Evolutionary conservation across 2,888 invertebrate genomes (phyloP).

Genomic region (Melipona bicolor): DNA sequence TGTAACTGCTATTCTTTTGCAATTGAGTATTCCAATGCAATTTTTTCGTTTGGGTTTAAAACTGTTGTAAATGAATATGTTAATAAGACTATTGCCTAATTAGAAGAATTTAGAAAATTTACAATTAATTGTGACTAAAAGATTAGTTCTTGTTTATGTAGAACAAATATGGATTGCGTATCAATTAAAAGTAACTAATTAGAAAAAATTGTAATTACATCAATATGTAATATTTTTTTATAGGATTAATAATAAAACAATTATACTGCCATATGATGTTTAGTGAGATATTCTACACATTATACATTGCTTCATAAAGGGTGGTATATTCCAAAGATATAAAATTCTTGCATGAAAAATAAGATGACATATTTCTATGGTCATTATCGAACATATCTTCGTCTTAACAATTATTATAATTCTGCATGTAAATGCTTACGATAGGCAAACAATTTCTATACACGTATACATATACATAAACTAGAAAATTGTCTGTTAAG

Average conservation of each 20-base stretch:
- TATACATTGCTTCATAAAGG: slow-evolving; percentile 15
- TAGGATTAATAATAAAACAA: slow-evolving; percentile 14
- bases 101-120: not conserved
- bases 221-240: slow-evolving; percentile 17
- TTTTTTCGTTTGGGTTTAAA: not conserved
- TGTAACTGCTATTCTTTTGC: not conserved
- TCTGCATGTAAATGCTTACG: not conserved
- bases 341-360: slow-evolving; percentile 32
- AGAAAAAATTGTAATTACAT: slow-evolving; percentile 3
- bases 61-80: not conserved
- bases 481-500: not conserved
- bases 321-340: slow-evolving; percentile 19
- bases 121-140: not conserved
- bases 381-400: slow-evolving; percentile 4
- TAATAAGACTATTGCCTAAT: not conserved
- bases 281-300: slow-evolving; percentile 22
- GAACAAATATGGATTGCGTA: slow-evolving; percentile 3
- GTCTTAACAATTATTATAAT: not conserved
- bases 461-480: not conserved
- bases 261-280: slow-evolving; percentile 25
- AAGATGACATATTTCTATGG: slow-evolving; percentile 18
- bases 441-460: not conserved
- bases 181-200: not conserved
- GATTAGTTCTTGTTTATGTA: not conserved
- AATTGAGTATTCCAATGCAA: not conserved